Conservation (phyloP, 2,888 invertebrate genomes). For the Limenitis arthemis region DNA sequence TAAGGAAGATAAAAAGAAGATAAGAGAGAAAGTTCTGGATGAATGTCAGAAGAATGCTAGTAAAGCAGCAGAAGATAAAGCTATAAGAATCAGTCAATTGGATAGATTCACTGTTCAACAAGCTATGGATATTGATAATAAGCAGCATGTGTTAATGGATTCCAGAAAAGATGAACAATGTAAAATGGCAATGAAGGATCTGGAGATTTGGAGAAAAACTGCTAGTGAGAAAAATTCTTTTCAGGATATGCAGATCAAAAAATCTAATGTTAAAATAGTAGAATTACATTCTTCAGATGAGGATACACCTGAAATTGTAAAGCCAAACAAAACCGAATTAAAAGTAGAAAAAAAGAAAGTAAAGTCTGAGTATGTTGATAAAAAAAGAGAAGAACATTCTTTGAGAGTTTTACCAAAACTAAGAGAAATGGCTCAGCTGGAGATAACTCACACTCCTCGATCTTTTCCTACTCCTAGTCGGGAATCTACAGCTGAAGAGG, state of each 20-base stretch:
- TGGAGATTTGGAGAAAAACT: slow-evolving; percentile 72
- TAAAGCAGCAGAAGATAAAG: slow-evolving; percentile 64
- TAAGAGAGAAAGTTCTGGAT: slow-evolving; percentile 71
- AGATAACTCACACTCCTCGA: slow-evolving; percentile 81
- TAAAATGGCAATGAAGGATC: slow-evolving; percentile 74
- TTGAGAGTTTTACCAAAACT: slow-evolving; percentile 67
- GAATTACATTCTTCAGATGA: slow-evolving; percentile 37
- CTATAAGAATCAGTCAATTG: slow-evolving; percentile 64
- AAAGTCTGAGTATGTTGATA: slow-evolving; percentile 50
- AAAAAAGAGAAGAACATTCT: slow-evolving; percentile 46
- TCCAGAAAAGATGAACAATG: slow-evolving; percentile 74
- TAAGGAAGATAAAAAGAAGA: slow-evolving; percentile 68
- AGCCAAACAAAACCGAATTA: slow-evolving; percentile 15
- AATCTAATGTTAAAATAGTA: slow-evolving; percentile 34
- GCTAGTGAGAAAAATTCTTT: slow-evolving; percentile 7
- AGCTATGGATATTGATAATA: slow-evolving; percentile 62
- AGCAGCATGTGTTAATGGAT: slow-evolving; percentile 75
- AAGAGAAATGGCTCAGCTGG: slow-evolving; percentile 71
- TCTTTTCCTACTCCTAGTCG: slow-evolving; percentile 87
- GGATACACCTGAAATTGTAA: slow-evolving; percentile 23
- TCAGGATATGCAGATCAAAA: slow-evolving; percentile 26
- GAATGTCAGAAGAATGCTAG: slow-evolving; percentile 70
- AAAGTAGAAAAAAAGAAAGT: slow-evolving; percentile 34
- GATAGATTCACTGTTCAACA: slow-evolving; percentile 68
- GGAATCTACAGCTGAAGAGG: slow-evolving; percentile 78